Percentiles rank a stretch among this genome's conserved stretches.
Conservation (phyloP, 2,797 vertebrate genomes). For the Lagorchestes hirsutus region DNA sequence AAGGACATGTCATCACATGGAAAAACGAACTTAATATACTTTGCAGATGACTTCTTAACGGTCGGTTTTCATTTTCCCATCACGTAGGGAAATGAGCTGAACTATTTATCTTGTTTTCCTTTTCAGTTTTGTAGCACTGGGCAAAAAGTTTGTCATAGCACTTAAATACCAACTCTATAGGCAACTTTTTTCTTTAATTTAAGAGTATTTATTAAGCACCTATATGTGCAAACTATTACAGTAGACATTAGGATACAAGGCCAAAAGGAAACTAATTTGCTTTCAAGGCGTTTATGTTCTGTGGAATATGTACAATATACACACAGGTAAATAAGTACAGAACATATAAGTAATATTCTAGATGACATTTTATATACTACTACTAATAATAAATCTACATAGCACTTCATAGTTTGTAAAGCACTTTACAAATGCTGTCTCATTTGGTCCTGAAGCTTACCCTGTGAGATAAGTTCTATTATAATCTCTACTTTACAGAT, state of each 20-base stretch:
- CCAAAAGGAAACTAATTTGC: not conserved
- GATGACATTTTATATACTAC: not conserved
- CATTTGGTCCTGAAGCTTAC: not conserved
- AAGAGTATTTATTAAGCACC: constrained; percentile 51
- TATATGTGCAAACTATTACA: not conserved
- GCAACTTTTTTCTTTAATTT: not conserved
- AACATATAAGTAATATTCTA: not conserved
- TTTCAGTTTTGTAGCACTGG: constrained; percentile 72
- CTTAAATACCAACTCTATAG: constrained; percentile 57
- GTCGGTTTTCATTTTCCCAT: constrained; percentile 82
- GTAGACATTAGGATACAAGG: not conserved
- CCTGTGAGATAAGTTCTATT: not conserved
- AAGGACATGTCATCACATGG: constrained; percentile 82
- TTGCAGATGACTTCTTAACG: constrained; percentile 81
- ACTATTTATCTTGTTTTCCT: constrained; percentile 79
- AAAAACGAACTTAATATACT: constrained; percentile 82
- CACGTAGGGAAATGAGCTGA: constrained; percentile 80
- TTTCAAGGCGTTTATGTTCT: not conserved
- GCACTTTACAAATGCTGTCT: not conserved
- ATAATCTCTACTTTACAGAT: not conserved
- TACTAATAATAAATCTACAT: not conserved
- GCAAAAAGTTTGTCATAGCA: constrained; percentile 79
- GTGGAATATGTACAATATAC: not conserved
- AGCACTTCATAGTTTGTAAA: not conserved
- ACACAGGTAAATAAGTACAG: not conserved